Evolutionary conservation across 2,113 vertebrate species (phyloP), one percentile per base, ranked within the genome.

Genomic region (Sturnus vulgaris): DNA sequence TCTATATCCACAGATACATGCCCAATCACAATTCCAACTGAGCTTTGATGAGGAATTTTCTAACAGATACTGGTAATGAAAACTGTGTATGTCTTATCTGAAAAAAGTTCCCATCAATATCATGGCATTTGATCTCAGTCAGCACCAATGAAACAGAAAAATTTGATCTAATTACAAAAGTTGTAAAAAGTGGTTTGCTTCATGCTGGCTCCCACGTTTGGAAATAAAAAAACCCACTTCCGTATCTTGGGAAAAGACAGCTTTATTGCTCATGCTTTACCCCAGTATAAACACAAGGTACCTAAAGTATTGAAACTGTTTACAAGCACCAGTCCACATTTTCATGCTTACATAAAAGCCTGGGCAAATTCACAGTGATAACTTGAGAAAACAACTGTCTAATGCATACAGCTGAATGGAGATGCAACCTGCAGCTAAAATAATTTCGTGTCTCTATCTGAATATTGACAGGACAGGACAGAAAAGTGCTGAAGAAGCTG

Each of bases 61-160:
- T 69, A 12, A 61, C 27, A 72, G 23, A 13, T 44, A 57, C 3
- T 57, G 15, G 4, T 31, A 65, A 19, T 27, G 15, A 55, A 88
- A 90, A 47, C 5, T 44, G 30, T 2, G 14, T 21, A 9, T 6
- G 3, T 22, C 28, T 80, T 22, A 60, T 4, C 14, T 57, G 64
- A 49, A 53, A 66, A 33, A 7, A 1, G 2, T 50, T 92, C 18
- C 37, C 19, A 50, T 14, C 0, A 0, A 39, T 35, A 69, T 5
- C 3, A 5, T 2, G 2, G 12, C 8, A 21, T 61, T 57, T 61
- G 10, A 25, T 35, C 24, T 68, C 80, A 49, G 17, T 52, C 25
- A 46, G 22, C 40, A 64, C 11, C 27, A 83, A 55, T 5, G 9
- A 72, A 86, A 86, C 0, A 64, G 12, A 68, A 80, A 56, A 24